phyloP scores from a whole-genome alignment of 2,888 invertebrate species.

The Sphinx pinastri region DNA sequence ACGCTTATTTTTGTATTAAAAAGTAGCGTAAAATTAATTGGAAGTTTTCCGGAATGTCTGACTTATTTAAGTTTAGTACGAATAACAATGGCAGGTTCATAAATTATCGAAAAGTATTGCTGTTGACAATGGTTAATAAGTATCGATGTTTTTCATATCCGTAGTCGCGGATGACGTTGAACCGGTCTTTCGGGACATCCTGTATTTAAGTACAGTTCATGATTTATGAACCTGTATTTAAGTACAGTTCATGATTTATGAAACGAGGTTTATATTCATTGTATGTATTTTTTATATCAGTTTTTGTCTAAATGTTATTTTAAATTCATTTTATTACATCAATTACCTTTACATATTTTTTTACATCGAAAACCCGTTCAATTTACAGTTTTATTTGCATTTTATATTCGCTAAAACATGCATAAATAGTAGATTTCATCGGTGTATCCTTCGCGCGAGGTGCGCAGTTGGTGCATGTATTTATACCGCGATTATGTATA shows the following conservation, averaged over 20 bases:
- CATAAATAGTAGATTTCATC: constrained; percentile 2
- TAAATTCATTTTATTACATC: background rate
- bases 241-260: too few species aligned
- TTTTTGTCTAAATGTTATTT: background rate
- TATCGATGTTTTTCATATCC: background rate
- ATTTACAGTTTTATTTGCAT: background rate
- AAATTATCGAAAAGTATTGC: too few species aligned
- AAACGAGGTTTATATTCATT: too few species aligned
- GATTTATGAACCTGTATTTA: too few species aligned
- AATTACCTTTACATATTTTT: background rate
- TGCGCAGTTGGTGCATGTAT: constrained; percentile 23
- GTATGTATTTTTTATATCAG: background rate
- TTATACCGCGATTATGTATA: constrained; percentile 18
- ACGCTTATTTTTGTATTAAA: background rate
- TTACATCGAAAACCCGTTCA: background rate
- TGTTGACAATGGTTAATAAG: too few species aligned
- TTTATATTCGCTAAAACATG: background rate
- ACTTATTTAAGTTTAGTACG: too few species aligned
- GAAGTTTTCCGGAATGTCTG: too few species aligned
- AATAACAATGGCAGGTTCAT: too few species aligned
- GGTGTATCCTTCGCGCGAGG: background rate
- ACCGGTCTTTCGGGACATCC: background rate
- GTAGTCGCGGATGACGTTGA: background rate
- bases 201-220: too few species aligned
- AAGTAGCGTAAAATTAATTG: too few species aligned